These are phyloP conservation scores for Nothura maculosa DNA, from an alignment of 2,797 vertebrate species.

Conservation along the genomic window DNA sequence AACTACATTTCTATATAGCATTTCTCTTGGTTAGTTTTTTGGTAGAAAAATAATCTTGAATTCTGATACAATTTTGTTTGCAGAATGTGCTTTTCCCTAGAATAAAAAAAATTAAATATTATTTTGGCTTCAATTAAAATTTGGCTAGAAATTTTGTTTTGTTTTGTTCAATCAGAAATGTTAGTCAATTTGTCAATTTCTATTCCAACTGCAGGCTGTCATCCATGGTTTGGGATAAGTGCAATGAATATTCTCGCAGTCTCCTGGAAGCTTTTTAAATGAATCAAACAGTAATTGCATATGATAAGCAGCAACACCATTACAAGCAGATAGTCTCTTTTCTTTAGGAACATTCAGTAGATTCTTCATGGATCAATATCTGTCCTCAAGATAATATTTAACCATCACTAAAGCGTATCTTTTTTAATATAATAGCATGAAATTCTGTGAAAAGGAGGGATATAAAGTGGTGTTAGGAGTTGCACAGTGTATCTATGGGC, in stretches of 20 bases:
- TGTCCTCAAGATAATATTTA: background rate
- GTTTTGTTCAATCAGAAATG: background rate
- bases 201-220: slow-evolving; percentile 18
- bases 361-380: background rate
- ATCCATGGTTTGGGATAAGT: slow-evolving; percentile 25
- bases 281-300: background rate
- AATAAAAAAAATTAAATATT: background rate
- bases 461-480: background rate
- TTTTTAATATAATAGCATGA: background rate
- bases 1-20: background rate
- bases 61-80: slow-evolving; percentile 31
- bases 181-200: slow-evolving; percentile 1
- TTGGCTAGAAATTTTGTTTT: background rate
- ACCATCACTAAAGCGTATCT: background rate
- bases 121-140: slow-evolving; percentile 26
- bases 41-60: slow-evolving; percentile 14
- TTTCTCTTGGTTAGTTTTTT: slow-evolving; percentile 12
- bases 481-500: background rate
- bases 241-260: slow-evolving; percentile 10
- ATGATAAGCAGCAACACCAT: background rate
- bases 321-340: background rate
- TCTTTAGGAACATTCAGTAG: background rate
- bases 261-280: slow-evolving; percentile 45
- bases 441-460: background rate
- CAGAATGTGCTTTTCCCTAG: background rate